Evolutionary conservation across 2,113 vertebrate genomes (phyloP), one percentile per base, ranked within the genome.

Genomic region (Asarcornis scutulata): DNA sequence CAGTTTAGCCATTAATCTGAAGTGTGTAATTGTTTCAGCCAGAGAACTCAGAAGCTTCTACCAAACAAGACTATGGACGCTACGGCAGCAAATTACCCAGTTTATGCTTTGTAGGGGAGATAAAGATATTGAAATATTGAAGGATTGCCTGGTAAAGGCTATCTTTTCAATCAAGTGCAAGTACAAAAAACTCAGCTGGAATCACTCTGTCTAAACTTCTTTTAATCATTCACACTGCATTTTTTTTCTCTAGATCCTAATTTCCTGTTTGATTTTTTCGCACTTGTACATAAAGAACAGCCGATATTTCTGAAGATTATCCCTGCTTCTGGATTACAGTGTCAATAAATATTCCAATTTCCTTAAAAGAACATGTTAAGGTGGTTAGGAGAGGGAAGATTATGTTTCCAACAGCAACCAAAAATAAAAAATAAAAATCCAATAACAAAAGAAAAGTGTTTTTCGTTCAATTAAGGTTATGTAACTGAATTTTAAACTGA

Each of bases 281-380:
- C 7, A 34, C 20, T 76, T 68, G 4, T 13, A 48, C 20, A 22
- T 55, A 48, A 81, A 91, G 88, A 34, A 0, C 13, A 79, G 31
- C 7, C 6, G 36, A 13, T 48, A 69, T 36, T 73, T 88, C 31
- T 60, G 38, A 64, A 92, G 27, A 75, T 32, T 13, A 23, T 5
- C 4, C 0, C 13, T 21, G 4, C 3, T 6, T 6, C 13, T 36
- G 31, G 4, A 63, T 86, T 1, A 15, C 27, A 42, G 26, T 17
- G 8, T 26, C 55, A 63, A 26, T 27, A 32, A 73, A 56, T 56
- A 32, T 9, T 67, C 52, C 1, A 62, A 85, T 71, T 74, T 27
- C 55, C 17, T 34, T 58, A 25, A 34, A 83, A 53, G 26, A 87
- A 50, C 8, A 55, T 4, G n/a, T 63, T 58, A 44, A 83, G 6